Base-by-base conservation (phyloP, 2,113 vertebrate genomes). In the Orcinus orca region DNA sequence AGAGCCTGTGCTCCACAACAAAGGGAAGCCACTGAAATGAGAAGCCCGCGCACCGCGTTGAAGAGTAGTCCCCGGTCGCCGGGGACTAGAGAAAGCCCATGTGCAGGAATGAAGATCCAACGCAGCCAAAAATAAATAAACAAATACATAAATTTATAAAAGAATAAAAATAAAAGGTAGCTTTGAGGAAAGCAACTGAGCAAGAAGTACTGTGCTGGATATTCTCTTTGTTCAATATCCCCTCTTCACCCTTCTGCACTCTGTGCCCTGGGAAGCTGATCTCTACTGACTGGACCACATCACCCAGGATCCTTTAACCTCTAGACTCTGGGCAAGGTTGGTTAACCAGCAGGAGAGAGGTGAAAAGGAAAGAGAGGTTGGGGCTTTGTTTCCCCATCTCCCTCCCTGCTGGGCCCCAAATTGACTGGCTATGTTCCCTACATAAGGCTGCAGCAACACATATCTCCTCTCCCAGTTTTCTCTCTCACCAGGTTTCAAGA, bases 21-120 rank as follows among this genome's bases (percentile, higher is more conserved):
- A 18, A 53, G 53, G 6, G 15, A 53, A 53, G 53, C 15, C 53
- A 53, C 53, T 53, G 53, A 15, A 17, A 53, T 6, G 53, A 53
- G 53, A 53, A 53, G 53, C 53, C 15, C 5, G 5, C 1, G 53
- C 53, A 53, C 53, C 1, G 5, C 1, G 15, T 6, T 0, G 53
- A 53, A 53, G 53, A 53, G 53, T 53, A 53, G 15, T 5, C 53
- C 53, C 15, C 15, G 5, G 5, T 6, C 15, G 1, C 53, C 15
- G 38, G 5, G 38, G 5, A 38, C 38, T 53, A 53, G 15, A 53
- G 53, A 53, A 53, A 53, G 53, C 53, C 53, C 53, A 6, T 53
- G 15, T 6, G 15, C 53, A 53, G 15, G 15, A 53, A 53, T 53
- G 53, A 53, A 53, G 53, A 53, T 53, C 53, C 50, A 53, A 53